Base-by-base conservation (phyloP, 2,113 vertebrate species). In the Sorex fumeus region DNA sequence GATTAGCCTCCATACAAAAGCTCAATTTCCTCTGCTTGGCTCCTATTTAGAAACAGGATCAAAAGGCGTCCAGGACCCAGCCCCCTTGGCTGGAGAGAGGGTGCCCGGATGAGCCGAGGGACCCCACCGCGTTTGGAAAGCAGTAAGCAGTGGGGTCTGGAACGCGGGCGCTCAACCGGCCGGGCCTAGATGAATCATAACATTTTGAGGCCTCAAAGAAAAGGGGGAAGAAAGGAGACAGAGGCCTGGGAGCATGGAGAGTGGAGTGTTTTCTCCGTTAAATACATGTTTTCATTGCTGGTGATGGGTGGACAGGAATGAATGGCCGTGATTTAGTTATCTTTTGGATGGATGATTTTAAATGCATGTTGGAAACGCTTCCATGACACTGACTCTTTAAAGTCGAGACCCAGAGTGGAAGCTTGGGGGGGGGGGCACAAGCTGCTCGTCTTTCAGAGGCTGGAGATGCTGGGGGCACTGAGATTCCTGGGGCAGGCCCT, bases 281-380 rank as follows among this genome's bases (percentile, higher is more conserved):
- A 53, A 53, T 53, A 97, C 75, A 96, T 32, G 83, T 97, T 97
- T 97, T 97, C 95, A 94, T 95, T 87, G 82, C 88, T 90, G 53
- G 53, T 40, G 40, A 40, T 7, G 40, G 82, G 87, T 84, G 57
- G 92, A 85, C 74, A 15, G 95, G 94, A 96, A 97, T 95, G 96
- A 98, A 96, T 93, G 97, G 96, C 95, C 94, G 81, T 84, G 91
- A 96, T 96, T 97, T 93, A 96, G 97, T 98, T 97, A 97, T 98
- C 98, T 98, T 98, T 96, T 85, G 95, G 97, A 94, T 90, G 96
- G 94, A 97, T 98, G 96, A n/a, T 94, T 97, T 97, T 96, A 98
- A 97, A 97, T 95, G 94, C 95, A 66, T 6, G 75, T 96, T 97
- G 97, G 97, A 97, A 97, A 97, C 70, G 95, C 97, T 97, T 97